Percentiles rank a stretch among this genome's conserved stretches.
These are phyloP conservation scores for Nudaria mundana DNA, from an alignment of 2,888 invertebrate species.

Conservation along the genomic window DNA sequence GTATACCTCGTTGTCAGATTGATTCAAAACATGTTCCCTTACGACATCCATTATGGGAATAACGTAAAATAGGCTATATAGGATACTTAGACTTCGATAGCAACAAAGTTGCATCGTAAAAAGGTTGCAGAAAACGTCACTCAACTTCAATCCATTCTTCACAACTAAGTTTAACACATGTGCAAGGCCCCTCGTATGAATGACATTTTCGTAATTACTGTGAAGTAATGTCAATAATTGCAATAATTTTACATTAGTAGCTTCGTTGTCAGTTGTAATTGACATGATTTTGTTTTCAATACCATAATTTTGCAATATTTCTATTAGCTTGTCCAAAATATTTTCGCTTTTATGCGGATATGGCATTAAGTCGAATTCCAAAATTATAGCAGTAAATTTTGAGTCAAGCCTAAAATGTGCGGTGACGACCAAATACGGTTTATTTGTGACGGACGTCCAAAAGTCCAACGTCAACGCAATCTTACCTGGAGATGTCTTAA, in stretches of 20 bases:
- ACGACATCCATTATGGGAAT: slow-evolving; percentile 5
- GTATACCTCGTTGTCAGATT: neutral
- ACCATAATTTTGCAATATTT: neutral
- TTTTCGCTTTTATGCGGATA: neutral
- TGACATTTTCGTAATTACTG: neutral
- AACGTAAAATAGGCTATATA: slow-evolving; percentile 8
- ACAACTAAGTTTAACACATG: neutral
- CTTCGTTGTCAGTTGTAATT: neutral
- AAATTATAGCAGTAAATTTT: neutral
- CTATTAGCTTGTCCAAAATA: neutral
- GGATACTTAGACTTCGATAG: slow-evolving; percentile 10
- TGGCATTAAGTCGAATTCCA: slow-evolving; percentile 1
- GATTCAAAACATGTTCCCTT: neutral
- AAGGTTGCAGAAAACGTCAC: slow-evolving; percentile 9
- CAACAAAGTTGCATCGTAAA: slow-evolving; percentile 8
- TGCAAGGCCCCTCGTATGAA: neutral
- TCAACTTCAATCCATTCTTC: neutral
- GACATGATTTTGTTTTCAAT: neutral
- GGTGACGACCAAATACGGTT: slow-evolving; percentile 4
- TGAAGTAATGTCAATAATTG: neutral
- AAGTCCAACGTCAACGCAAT: slow-evolving; percentile 5
- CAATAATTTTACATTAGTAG: neutral
- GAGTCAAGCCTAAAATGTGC: slow-evolving; percentile 1
- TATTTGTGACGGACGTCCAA: slow-evolving; percentile 7
- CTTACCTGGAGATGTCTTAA: neutral